Base-by-base conservation (phyloP, 2,797 vertebrate genomes). In the Rhinatrema bivittatum region DNA sequence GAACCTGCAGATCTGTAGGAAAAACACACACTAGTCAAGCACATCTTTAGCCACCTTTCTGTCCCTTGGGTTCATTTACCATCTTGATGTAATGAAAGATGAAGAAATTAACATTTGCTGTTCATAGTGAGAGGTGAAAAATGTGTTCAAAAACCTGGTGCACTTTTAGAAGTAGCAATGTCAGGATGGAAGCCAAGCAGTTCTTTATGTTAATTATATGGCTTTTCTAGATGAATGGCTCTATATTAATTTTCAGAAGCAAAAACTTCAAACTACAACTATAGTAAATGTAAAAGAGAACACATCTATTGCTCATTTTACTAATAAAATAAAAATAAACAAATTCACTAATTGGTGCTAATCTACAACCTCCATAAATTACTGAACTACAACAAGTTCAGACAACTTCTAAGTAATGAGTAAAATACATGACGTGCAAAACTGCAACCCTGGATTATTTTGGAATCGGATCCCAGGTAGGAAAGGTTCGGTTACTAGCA, bases 1-100 rank as follows among this genome's bases (percentile, higher is more conserved):
- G 58, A 56, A 31, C 4, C 45, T 49, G 53, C 46, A 57, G 67
- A 39, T 51, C 56, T 49, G 58, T 52, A 56, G 20, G 25, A 39
- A 40, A 42, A 53, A 28, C 38, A 53, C 33, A 61, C 12, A 29
- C 30, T 54, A 40, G 50, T 44, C 56, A 59, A 39, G 62, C 17
- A 46, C 62, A 57, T 60, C 56, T 26, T 47, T 67, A 34, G 63
- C 62, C 56, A 53, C 35, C 49, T 67, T 55, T 38, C 33, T 50
- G n/a, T n/a, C n/a, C n/a, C 63, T 56, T 18, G 38, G 3, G 18
- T 34, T 36, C 42, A 45, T 42, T 59, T 60, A 60, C 54, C 33
- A 56, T 25, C 49, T 39, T 8, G 59, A 46, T 9, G 24, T 25
- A 48, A 39, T 58, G 33, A 15, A 32, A 44, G 49, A 46, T 9